Conservation (phyloP, 2,113 vertebrate genomes). For the Trematocara nigrifrons region DNA sequence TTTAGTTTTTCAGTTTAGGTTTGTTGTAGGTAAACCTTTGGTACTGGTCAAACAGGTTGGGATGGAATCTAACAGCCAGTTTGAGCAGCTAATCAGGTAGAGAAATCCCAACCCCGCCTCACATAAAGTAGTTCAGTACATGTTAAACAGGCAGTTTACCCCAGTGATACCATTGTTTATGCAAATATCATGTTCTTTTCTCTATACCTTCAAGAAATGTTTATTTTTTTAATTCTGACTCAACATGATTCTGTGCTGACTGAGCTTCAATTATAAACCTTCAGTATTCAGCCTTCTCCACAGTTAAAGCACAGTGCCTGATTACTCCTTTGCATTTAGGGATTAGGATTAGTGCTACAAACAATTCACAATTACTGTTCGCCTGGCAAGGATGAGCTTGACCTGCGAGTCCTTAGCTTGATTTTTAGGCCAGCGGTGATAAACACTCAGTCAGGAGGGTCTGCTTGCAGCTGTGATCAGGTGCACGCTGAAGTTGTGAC, state of each 20-base stretch:
- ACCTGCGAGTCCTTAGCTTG: not conserved
- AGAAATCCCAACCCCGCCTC: not conserved
- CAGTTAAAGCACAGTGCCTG: conserved; percentile 18
- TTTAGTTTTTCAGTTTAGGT: not conserved
- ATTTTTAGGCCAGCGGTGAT: not conserved
- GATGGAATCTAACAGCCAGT: not conserved
- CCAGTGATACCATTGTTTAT: not conserved
- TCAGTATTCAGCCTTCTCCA: not conserved
- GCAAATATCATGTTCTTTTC: not conserved
- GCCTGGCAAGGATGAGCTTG: not conserved
- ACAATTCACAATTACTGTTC: not conserved
- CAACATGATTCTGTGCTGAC: not conserved
- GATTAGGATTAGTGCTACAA: not conserved
- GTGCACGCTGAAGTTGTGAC: conserved; percentile 30
- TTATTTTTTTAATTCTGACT: not conserved
- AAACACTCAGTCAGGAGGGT: not conserved
- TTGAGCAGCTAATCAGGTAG: not conserved
- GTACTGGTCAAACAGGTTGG: not conserved
- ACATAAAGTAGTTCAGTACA: not conserved
- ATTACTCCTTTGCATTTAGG: not conserved
- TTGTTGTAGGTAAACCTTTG: not conserved
- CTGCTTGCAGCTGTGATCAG: not conserved
- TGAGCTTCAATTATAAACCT: conserved; percentile 42
- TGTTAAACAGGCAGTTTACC: not conserved
- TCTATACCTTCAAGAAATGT: not conserved